Evolutionary conservation across 1,140 invertebrate genomes (phyloP).

Genomic region (Melitaea cinxia): DNA sequence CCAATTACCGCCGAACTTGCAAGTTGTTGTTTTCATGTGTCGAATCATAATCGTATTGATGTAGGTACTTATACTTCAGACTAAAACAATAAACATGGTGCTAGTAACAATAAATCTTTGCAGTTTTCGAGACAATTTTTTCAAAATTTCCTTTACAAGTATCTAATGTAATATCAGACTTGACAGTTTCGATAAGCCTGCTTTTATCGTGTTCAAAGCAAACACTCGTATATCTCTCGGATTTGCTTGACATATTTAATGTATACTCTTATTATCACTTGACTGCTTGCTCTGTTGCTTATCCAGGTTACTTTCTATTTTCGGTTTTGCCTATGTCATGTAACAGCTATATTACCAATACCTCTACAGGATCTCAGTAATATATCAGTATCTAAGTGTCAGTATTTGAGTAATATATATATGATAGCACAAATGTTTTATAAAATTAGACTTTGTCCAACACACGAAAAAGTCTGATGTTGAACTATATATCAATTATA

Average conservation of each 20-base stretch:
- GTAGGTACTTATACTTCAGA: too few species aligned
- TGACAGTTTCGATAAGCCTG: constrained; percentile 6
- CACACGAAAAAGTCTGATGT: too few species aligned
- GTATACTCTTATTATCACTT: constrained; percentile 12
- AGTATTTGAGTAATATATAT: too few species aligned
- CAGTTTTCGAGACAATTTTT: too few species aligned
- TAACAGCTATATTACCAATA: neutral
- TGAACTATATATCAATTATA: too few species aligned
- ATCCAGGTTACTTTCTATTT: constrained; percentile 17
- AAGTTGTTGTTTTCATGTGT: too few species aligned
- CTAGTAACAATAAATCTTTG: too few species aligned
- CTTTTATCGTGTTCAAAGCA: constrained; percentile 17
- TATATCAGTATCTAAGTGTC: neutral
- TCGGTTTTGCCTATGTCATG: neutral
- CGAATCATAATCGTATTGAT: too few species aligned
- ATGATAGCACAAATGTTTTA: too few species aligned
- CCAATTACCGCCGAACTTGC: too few species aligned
- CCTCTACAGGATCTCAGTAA: neutral
- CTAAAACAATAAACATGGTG: too few species aligned
- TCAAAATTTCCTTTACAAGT: neutral
- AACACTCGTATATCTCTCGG: constrained; percentile 21
- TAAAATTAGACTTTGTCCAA: too few species aligned
- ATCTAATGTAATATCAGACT: neutral
- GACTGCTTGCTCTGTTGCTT: constrained; percentile 16
- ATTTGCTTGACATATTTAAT: constrained; percentile 29